Evolutionary conservation across 2,888 invertebrate species (phyloP).

Genomic region (Agrotis puta): DNA sequence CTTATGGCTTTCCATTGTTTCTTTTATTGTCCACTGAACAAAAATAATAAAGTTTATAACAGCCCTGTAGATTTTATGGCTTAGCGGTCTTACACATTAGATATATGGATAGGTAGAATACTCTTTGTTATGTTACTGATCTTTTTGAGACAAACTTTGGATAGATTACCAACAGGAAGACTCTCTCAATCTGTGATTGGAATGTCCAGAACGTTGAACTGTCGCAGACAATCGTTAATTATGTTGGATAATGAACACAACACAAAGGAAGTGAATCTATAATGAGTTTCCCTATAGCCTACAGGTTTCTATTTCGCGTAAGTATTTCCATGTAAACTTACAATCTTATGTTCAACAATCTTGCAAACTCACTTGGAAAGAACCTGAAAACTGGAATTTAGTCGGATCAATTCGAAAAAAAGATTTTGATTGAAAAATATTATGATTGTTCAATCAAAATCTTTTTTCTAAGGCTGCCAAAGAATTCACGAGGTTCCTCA

Average conservation of each 20-base stretch:
- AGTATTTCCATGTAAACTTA: slow-evolving; percentile 3
- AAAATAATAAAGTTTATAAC: slow-evolving; percentile 54
- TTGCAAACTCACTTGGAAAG: neutral
- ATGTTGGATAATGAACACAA: slow-evolving; percentile 31
- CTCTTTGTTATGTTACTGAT: no score
- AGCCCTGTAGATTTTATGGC: slow-evolving; percentile 26
- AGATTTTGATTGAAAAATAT: no score
- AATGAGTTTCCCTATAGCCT: slow-evolving; percentile 39
- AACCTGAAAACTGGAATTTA: neutral
- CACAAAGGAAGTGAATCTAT: slow-evolving; percentile 47
- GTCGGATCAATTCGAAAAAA: no score
- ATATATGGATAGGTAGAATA: no score
- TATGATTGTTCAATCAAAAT: no score
- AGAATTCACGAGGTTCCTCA: no score
- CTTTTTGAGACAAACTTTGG: no score
- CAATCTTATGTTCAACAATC: slow-evolving; percentile 27
- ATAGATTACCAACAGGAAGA: no score
- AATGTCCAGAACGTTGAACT: slow-evolving; percentile 1
- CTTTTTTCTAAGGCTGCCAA: no score
- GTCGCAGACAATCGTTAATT: slow-evolving; percentile 32
- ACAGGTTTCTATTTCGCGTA: slow-evolving; percentile 16
- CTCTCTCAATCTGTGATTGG: no score
- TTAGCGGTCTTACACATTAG: slow-evolving; percentile 11
- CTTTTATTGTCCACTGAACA: slow-evolving; percentile 54
- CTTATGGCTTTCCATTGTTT: slow-evolving; percentile 61